Conservation (phyloP, 2,888 invertebrate species). For the Mellilla xanthometata region DNA sequence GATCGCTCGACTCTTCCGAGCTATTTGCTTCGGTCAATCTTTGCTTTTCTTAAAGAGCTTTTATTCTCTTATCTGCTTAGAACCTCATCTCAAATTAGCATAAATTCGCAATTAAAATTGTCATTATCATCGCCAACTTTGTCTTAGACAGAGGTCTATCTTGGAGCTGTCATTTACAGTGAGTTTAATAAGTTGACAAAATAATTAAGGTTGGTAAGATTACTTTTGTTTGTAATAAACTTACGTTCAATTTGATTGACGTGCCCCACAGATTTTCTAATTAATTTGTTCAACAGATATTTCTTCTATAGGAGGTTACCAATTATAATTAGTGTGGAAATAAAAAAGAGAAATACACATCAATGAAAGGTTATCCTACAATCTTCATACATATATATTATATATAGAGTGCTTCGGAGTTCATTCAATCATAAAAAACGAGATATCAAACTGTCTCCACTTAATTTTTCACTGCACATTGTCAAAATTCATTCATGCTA, state of each 20-base stretch:
- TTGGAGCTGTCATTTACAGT: constrained; percentile 31
- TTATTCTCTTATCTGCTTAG: constrained; percentile 28
- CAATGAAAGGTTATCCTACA: no score
- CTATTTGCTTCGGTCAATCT: constrained; percentile 47
- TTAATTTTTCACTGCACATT: no score
- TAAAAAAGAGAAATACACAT: no score
- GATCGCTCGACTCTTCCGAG: constrained; percentile 26
- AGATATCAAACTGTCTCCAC: no score
- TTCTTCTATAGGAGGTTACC: no score
- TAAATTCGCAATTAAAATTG: constrained; percentile 57
- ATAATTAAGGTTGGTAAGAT: constrained; percentile 22
- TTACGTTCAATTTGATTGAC: neutral
- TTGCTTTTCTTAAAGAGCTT: constrained; percentile 42
- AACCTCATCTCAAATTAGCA: constrained; percentile 48
- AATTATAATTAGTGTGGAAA: no score
- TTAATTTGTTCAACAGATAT: no score
- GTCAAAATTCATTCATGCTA: neutral
- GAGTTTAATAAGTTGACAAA: constrained; percentile 29
- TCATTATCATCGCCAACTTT: constrained; percentile 38
- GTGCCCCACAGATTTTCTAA: neutral
- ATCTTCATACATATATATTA: no score
- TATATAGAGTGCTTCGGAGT: no score
- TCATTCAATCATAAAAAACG: no score
- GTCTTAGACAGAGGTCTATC: constrained; percentile 22
- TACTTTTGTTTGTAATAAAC: neutral